Conservation (phyloP, 2,113 vertebrate genomes). For the Marmota flaviventris region DNA sequence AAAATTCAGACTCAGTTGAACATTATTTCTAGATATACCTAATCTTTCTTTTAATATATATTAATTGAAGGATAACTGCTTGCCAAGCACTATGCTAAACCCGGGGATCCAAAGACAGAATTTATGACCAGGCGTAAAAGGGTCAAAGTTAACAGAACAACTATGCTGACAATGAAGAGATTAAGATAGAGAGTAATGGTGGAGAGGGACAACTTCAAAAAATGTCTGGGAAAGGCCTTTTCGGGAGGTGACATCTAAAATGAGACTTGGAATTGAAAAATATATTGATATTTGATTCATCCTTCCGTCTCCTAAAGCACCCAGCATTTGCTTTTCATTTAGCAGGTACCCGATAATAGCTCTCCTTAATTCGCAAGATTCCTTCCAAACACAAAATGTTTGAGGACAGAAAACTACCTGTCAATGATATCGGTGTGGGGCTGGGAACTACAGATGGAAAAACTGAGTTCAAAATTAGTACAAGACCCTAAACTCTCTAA, state of each 20-base stretch:
- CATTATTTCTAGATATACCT: neutral
- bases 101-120: neutral
- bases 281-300: neutral
- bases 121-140: neutral
- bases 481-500: conserved; percentile 19
- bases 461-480: neutral
- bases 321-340: neutral
- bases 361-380: conserved; percentile 44
- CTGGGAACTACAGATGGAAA: neutral
- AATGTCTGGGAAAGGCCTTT: neutral
- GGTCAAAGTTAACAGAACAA: conserved; percentile 48
- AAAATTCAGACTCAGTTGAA: neutral
- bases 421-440: neutral
- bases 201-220: neutral
- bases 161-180: neutral
- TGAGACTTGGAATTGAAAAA: conserved; percentile 19
- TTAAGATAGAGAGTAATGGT: neutral
- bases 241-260: conserved; percentile 16
- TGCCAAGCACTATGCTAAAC: neutral
- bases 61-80: neutral
- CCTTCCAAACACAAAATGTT: conserved; percentile 31
- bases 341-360: neutral
- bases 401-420: neutral
- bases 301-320: conserved; percentile 7
- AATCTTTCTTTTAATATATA: conserved; percentile 47